Base-by-base conservation (phyloP, 2,888 invertebrate species). In the Hirtodrosophila trivittata region DNA sequence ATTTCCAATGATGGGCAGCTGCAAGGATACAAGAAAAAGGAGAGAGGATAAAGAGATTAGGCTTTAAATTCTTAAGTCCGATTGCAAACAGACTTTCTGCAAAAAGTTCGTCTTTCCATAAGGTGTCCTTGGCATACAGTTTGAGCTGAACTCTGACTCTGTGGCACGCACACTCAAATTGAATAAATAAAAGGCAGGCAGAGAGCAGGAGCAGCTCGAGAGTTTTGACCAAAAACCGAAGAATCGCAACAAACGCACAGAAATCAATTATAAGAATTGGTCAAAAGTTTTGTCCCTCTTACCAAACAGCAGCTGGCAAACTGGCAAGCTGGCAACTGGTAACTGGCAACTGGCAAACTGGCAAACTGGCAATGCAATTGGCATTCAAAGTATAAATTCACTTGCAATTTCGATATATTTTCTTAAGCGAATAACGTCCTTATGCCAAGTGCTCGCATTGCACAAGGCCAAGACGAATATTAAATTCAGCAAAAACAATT, bases 1-100 rank as follows among this genome's bases (percentile, higher is more conserved):
- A 6, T 82, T 66, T 33, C 80, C 83, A 16, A 88, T 56, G 37
- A 91, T 74, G 39, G 90, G 88, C 57, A 91, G 77, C 89, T 91
- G 83, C 41, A 88, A 88, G 14, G 32, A 65, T 12, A 59, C 3
- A 14, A 32, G 30, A 35, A 60, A 56, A 50, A 30, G n/a, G n/a
- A n/a, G n/a, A n/a, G n/a, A 30, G 26, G 39, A 66, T 55, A 45
- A 46, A 42, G 9, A 12, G 26, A 12, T 39, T 16, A 33, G 18
- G 7, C 39, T 47, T 47, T n/a, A 38, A 28, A 5, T 7, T 9
- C 5, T 28, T 28, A 28, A 28, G 28, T 7, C 28, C 9, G 28
- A 28, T 28, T 8, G n/a, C 46, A 42, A 59, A 59, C 54, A 54
- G 41, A 12, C 54, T 38, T 66, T 21, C 13, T 32, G 26, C 30